A percentile compares a stretch with the other conserved stretches of the same genome.
Evolutionary conservation across 2,797 vertebrate genomes (phyloP).

Genomic region (Kryptopterus vitreolus): DNA sequence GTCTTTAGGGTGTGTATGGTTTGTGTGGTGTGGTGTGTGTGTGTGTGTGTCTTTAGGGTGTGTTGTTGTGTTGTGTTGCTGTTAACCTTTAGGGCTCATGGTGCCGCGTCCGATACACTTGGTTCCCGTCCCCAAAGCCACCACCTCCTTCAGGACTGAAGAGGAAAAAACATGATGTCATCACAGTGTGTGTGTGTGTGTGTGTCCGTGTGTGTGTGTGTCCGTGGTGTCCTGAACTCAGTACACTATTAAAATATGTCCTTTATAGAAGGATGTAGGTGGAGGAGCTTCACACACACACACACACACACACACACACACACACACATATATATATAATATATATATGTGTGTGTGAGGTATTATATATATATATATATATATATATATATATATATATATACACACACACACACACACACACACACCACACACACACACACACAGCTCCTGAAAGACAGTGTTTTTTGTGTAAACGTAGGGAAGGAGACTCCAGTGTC

Average conservation of each 20-base stretch:
- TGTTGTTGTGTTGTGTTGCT: neutral
- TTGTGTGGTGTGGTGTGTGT: neutral
- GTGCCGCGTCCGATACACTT: conserved; percentile 87
- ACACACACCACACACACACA: no score
- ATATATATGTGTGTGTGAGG: no score
- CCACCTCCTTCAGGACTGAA: conserved; percentile 79
- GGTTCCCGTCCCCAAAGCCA: conserved; percentile 93
- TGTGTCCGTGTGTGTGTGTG: neutral
- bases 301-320: no score
- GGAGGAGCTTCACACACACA: neutral
- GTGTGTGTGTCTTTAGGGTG: neutral
- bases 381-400: no score
- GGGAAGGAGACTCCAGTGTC: no score
- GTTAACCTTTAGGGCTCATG: conserved; percentile 85
- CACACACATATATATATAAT: no score
- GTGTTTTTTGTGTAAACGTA: no score
- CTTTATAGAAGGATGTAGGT: no score
- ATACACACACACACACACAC: neutral
- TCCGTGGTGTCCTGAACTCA: neutral
- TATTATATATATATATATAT: neutral
- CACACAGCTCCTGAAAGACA: no score
- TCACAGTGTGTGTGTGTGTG: neutral
- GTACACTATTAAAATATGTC: neutral
- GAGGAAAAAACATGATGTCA: neutral
- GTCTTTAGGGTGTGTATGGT: no score